These are phyloP conservation scores for Salminus brasiliensis DNA, from an alignment of 2,113 vertebrate species.

Conservation along the genomic window DNA sequence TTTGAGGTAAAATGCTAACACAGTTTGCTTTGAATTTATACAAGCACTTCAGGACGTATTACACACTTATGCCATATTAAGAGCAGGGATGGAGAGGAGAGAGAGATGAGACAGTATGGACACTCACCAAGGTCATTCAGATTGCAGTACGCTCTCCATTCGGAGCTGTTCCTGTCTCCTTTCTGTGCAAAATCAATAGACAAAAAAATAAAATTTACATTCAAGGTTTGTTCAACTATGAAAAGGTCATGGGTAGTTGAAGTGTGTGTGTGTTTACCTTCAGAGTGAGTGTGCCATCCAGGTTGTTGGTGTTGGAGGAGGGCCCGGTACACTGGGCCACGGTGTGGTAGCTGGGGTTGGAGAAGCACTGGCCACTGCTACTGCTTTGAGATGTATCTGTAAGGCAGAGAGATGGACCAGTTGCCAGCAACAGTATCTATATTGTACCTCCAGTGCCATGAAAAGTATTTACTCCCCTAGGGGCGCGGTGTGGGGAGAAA, in stretches of 20 bases:
- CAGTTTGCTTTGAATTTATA: slow-evolving; percentile 18
- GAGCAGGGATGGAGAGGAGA: slow-evolving; percentile 27
- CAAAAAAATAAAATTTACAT: slow-evolving; percentile 32
- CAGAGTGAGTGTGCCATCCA: slow-evolving; percentile 87
- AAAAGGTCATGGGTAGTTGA: slow-evolving; percentile 33
- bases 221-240: slow-evolving; percentile 23
- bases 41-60: neutral
- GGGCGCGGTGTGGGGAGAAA: no score
- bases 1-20: neutral
- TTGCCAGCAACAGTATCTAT: no score
- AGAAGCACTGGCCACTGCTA: slow-evolving; percentile 84
- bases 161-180: slow-evolving; percentile 83
- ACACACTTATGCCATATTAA: neutral
- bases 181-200: slow-evolving; percentile 71
- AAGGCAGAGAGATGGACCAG: slow-evolving; percentile 6
- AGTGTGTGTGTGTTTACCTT: slow-evolving; percentile 77
- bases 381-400: slow-evolving; percentile 80
- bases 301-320: slow-evolving; percentile 85
- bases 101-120: no score
- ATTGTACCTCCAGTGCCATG: no score
- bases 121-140: slow-evolving; percentile 94
- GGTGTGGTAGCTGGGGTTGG: slow-evolving; percentile 93
- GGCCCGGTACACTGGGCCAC: slow-evolving; percentile 86
- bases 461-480: no score
- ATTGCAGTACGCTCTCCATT: slow-evolving; percentile 94